These are phyloP conservation scores for Taurulus bubalis DNA, from an alignment of 2,113 vertebrate genomes.

Conservation along the genomic window DNA sequence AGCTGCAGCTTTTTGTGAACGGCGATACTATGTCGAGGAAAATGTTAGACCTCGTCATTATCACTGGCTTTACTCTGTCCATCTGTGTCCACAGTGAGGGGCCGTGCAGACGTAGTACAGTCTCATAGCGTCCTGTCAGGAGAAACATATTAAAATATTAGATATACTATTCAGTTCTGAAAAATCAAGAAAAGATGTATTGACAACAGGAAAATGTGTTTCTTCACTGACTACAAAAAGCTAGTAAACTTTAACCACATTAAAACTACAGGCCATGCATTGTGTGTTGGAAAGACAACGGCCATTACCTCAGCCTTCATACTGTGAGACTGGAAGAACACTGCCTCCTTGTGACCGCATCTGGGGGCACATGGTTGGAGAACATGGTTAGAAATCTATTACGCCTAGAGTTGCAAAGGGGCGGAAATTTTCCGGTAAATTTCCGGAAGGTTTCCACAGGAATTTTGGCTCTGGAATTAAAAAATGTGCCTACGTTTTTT, in stretches of 20 bases:
- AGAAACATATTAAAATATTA: conserved; percentile 10
- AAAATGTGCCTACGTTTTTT: too few relatives aligned
- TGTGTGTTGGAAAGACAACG: not conserved
- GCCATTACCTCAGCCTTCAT: conserved; percentile 91
- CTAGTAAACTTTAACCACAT: not conserved
- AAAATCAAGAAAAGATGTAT: not conserved
- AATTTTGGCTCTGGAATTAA: too few relatives aligned
- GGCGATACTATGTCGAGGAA: conserved; percentile 14
- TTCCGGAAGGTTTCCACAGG: too few relatives aligned
- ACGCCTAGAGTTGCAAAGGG: too few relatives aligned
- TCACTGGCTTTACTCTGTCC: conserved; percentile 88
- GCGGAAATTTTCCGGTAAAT: too few relatives aligned
- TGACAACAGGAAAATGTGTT: not conserved
- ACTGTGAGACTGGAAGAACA: conserved; percentile 97
- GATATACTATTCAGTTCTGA: not conserved
- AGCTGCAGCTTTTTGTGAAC: not conserved
- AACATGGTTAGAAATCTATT: conserved; percentile 1
- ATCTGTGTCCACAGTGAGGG: conserved; percentile 93
- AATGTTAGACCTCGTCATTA: conserved; percentile 10
- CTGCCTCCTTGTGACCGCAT: conserved; percentile 96
- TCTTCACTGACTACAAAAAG: not conserved
- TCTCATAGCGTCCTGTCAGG: conserved; percentile 90
- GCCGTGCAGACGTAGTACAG: conserved; percentile 95
- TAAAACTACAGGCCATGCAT: not conserved
- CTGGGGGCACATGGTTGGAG: conserved; percentile 67